phyloP scores from a whole-genome alignment of 2,888 invertebrate species.

The Tuberolachnus salignus region DNA sequence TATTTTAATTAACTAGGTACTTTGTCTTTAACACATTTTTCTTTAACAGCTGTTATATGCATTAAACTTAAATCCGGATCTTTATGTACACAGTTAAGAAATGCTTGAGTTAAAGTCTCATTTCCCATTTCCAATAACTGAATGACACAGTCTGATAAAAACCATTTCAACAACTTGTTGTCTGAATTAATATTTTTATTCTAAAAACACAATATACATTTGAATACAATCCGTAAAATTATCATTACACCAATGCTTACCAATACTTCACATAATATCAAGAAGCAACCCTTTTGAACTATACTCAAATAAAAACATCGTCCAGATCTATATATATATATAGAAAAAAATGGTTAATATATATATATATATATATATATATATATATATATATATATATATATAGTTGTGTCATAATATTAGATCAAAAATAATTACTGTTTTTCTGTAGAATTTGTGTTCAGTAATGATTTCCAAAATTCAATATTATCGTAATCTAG shows the following conservation, averaged over 20 bases:
- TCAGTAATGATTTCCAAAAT: constrained; percentile 47
- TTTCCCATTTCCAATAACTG: constrained; percentile 55
- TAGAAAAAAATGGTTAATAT: neutral
- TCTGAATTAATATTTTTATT: constrained; percentile 43
- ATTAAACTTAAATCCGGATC: constrained; percentile 48
- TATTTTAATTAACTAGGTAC: constrained; percentile 17
- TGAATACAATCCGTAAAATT: neutral
- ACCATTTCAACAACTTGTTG: constrained; percentile 44
- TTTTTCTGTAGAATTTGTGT: constrained; percentile 21
- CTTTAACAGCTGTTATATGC: constrained; percentile 52
- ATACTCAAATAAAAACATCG: constrained; percentile 42
- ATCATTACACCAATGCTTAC: constrained; percentile 10
- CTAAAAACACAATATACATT: constrained; percentile 16
- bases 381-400: too few species aligned
- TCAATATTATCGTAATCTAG: constrained; percentile 44
- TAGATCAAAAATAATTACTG: constrained; percentile 18
- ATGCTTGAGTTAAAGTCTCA: constrained; percentile 49
- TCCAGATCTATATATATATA: constrained; percentile 17
- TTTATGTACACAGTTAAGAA: constrained; percentile 52
- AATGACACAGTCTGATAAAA: constrained; percentile 46
- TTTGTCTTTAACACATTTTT: constrained; percentile 46
- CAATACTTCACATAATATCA: constrained; percentile 46
- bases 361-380: too few species aligned
- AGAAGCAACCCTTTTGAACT: constrained; percentile 50
- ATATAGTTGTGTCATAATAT: too few species aligned